Evolutionary conservation across 1,140 invertebrate genomes (phyloP).

Genomic region (Drosophila pseudoananassae): DNA sequence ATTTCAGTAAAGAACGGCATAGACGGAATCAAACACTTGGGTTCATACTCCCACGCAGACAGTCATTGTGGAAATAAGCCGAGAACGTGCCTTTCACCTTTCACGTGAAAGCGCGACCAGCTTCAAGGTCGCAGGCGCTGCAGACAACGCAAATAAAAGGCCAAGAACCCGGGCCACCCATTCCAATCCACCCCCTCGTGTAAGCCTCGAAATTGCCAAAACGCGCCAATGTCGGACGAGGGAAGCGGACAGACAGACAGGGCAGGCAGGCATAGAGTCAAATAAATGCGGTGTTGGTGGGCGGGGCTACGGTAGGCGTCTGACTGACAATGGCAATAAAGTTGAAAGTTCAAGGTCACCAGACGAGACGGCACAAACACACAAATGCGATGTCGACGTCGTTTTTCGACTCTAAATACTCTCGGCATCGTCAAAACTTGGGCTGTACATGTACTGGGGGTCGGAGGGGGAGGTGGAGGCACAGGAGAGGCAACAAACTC

Average conservation of each 20-base stretch:
- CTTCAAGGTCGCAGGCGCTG: constrained; percentile 68
- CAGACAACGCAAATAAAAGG: constrained; percentile 62
- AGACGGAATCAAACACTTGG: background rate
- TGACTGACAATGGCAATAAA: constrained; percentile 80
- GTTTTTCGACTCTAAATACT: constrained; percentile 66
- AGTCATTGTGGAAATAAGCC: constrained; percentile 15
- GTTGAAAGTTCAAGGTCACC: constrained; percentile 83
- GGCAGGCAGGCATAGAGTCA: background rate
- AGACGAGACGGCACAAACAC: constrained; percentile 44
- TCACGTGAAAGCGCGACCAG: constrained; percentile 74
- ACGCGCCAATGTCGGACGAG: constrained; percentile 56
- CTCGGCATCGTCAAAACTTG: constrained; percentile 21
- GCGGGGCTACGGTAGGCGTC: constrained; percentile 19
- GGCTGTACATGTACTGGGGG: no score
- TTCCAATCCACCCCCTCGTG: constrained; percentile 9
- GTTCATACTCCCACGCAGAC: background rate
- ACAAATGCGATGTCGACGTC: constrained; percentile 50
- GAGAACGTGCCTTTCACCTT: constrained; percentile 77
- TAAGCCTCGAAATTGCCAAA: constrained; percentile 73
- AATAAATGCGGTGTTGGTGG: background rate
- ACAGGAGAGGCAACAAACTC: constrained; percentile 30
- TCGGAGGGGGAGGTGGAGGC: background rate
- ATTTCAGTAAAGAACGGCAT: background rate
- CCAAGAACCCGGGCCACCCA: constrained; percentile 9
- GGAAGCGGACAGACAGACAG: constrained; percentile 20